phyloP scores from a whole-genome alignment of 2,797 vertebrate genomes.

The Tolypeutes matacus region DNA sequence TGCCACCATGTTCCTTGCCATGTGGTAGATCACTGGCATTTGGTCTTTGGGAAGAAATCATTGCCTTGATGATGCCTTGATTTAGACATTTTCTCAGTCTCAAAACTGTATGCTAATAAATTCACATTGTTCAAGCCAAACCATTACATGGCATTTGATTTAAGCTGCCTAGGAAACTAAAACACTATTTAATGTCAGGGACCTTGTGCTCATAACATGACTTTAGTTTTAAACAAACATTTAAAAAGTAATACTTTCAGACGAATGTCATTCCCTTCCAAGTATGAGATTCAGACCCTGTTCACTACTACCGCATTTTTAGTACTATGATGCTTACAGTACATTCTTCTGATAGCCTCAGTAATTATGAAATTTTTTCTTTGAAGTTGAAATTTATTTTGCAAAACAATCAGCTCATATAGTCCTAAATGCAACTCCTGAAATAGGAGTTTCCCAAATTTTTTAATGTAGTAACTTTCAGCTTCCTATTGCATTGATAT shows the following conservation, averaged over 20 bases:
- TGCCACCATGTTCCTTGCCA: too few relatives aligned
- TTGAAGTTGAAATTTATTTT: conserved; percentile 34
- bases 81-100: too few relatives aligned
- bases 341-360: neutral
- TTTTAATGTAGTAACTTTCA: neutral
- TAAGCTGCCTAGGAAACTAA: too few relatives aligned
- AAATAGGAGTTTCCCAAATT: neutral
- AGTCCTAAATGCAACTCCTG: conserved; percentile 23
- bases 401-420: neutral
- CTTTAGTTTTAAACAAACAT: conserved; percentile 10
- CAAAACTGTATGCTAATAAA: too few relatives aligned
- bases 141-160: too few relatives aligned
- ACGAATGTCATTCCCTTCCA: conserved; percentile 1
- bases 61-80: too few relatives aligned
- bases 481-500: neutral
- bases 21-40: too few relatives aligned
- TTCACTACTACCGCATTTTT: neutral
- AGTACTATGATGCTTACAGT: neutral
- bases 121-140: too few relatives aligned
- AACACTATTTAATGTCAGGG: neutral
- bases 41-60: too few relatives aligned
- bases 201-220: neutral
- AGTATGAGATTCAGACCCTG: neutral
- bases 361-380: conserved; percentile 35
- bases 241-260: neutral